phyloP scores from a whole-genome alignment of 2,888 invertebrate genomes.

The Leucozona laternaria region DNA sequence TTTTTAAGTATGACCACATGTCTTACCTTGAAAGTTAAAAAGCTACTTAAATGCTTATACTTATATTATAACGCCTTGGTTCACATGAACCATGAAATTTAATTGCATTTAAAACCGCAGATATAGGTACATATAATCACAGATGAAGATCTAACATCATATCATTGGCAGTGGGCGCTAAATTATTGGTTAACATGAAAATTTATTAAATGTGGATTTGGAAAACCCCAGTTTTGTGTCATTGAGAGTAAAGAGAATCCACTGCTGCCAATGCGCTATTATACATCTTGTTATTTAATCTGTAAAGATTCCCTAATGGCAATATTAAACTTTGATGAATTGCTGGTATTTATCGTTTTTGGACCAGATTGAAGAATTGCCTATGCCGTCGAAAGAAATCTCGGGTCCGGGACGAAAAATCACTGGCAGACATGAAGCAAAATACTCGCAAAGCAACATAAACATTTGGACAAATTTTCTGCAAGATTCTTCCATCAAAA shows the following conservation, averaged over 20 bases:
- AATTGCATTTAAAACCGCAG: slow-evolving; percentile 3
- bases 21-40: neutral
- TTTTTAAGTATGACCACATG: neutral
- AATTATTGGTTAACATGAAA: slow-evolving; percentile 6
- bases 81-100: slow-evolving; percentile 3
- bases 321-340: no score
- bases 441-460: no score
- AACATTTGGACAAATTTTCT: no score
- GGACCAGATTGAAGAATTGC: no score
- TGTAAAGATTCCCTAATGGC: neutral
- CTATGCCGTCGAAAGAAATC: no score
- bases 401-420: no score
- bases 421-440: no score
- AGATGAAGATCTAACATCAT: neutral
- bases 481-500: no score
- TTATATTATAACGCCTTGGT: slow-evolving; percentile 6
- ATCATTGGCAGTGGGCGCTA: slow-evolving; percentile 17
- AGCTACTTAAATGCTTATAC: neutral
- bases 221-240: neutral
- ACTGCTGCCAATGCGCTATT: neutral
- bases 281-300: neutral
- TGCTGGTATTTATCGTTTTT: no score
- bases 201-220: neutral
- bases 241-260: neutral
- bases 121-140: neutral